Conservation (phyloP, 2,797 vertebrate species). For the Steatocranus sp. region DNA sequence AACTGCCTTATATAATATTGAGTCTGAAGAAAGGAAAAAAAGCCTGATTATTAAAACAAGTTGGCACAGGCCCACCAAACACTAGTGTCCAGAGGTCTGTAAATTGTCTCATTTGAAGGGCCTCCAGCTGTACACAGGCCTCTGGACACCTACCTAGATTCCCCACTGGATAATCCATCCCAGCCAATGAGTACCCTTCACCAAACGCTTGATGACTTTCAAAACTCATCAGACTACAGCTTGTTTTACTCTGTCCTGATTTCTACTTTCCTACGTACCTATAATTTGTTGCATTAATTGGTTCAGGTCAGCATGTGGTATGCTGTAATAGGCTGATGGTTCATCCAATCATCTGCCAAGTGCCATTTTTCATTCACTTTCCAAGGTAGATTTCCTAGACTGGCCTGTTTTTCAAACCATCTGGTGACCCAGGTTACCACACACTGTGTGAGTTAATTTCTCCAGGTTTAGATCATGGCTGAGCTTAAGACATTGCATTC, state of each 20-base stretch:
- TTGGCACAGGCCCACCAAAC: neutral
- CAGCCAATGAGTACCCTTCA: neutral
- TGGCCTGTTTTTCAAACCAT: neutral
- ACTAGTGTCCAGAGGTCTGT: neutral
- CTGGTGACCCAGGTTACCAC: neutral
- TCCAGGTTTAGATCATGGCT: neutral
- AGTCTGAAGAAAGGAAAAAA: neutral
- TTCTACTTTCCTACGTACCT: neutral
- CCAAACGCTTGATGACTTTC: neutral
- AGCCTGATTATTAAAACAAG: neutral
- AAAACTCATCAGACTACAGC: neutral
- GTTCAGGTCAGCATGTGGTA: neutral
- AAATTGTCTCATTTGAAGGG: neutral
- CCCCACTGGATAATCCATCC: neutral
- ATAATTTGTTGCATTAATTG: neutral
- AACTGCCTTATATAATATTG: neutral
- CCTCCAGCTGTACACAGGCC: neutral
- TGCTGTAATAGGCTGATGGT: neutral
- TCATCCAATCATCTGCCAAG: neutral
- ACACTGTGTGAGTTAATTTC: neutral
- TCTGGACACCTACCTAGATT: neutral
- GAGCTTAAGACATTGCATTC: neutral
- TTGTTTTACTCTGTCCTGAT: neutral
- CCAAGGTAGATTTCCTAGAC: neutral
- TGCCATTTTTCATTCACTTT: neutral